phyloP scores from a whole-genome alignment of 1,140 invertebrate genomes.

The Drosophila tropicalis region DNA sequence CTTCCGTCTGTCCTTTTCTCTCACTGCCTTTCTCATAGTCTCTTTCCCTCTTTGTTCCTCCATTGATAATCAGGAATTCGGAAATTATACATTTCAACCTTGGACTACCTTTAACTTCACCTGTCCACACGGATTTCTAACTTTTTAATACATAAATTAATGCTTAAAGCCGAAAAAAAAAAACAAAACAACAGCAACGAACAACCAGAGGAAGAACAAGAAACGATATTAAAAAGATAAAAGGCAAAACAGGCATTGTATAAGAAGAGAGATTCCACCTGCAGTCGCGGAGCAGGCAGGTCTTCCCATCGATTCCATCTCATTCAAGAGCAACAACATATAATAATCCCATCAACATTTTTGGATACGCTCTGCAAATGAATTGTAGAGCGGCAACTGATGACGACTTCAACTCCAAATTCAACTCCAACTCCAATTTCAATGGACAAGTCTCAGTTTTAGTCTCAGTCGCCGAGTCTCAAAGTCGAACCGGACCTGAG shows the following conservation, averaged over 20 bases:
- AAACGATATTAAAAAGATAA: conserved; percentile 77
- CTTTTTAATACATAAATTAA: conserved; percentile 79
- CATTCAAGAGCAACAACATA: conserved; percentile 68
- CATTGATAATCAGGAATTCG: conserved; percentile 49
- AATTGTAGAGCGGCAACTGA: conserved; percentile 64
- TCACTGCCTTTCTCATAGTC: not conserved
- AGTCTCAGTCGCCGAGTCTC: not conserved
- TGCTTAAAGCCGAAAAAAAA: conserved; percentile 57
- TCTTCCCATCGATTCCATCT: conserved; percentile 23
- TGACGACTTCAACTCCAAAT: conserved; percentile 32
- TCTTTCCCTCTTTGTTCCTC: conserved; percentile 35
- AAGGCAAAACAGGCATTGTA: conserved; percentile 37
- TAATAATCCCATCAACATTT: conserved; percentile 82
- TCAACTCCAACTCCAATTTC: conserved; percentile 28
- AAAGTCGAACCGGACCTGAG: conserved; percentile 34
- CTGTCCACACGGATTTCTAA: conserved; percentile 81
- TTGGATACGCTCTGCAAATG: conserved; percentile 82
- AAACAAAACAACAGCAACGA: conserved; percentile 2
- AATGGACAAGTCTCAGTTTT: not conserved
- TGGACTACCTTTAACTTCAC: conserved; percentile 57
- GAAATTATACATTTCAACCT: conserved; percentile 60
- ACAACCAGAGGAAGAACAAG: conserved; percentile 41
- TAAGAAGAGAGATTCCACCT: conserved; percentile 67
- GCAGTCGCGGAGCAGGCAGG: conserved; percentile 42
- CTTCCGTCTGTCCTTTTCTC: not conserved